phyloP scores from a whole-genome alignment of 1,140 invertebrate species.

The Neodiprion lecontei region DNA sequence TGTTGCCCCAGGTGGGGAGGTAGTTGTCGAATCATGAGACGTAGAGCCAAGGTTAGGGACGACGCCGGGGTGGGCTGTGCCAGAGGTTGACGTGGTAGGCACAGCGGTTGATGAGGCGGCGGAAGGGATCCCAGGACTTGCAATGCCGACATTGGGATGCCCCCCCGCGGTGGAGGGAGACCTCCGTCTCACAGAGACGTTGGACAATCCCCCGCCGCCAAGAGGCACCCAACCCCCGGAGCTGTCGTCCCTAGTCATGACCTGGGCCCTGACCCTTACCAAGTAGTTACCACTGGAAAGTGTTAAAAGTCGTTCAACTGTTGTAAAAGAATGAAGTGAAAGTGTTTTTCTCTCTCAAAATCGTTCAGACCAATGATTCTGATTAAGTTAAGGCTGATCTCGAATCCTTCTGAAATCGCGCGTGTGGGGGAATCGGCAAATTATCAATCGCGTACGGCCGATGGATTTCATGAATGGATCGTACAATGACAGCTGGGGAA shows the following conservation, averaged over 20 bases:
- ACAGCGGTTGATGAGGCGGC: constrained; percentile 35
- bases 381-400: too few relatives aligned
- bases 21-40: constrained; percentile 48
- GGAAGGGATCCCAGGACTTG: constrained; percentile 38
- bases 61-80: constrained; percentile 17
- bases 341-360: background rate
- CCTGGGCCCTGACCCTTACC: constrained; percentile 96
- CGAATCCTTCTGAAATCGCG: too few relatives aligned
- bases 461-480: background rate
- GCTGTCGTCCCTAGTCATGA: constrained; percentile 97
- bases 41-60: constrained; percentile 28
- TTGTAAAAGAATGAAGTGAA: constrained; percentile 13
- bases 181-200: constrained; percentile 85
- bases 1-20: constrained; percentile 49
- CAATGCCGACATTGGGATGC: constrained; percentile 39
- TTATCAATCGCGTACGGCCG: too few relatives aligned
- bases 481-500: constrained; percentile 13
- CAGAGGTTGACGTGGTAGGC: constrained; percentile 38
- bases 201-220: constrained; percentile 90
- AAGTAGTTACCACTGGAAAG: constrained; percentile 84
- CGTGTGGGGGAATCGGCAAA: too few relatives aligned
- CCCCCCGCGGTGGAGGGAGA: constrained; percentile 51
- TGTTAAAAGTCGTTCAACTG: constrained; percentile 12
- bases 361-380: too few relatives aligned
- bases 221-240: constrained; percentile 95